Base-by-base conservation (phyloP, 2,797 vertebrate species). In the Paedocypris micromegethes region DNA sequence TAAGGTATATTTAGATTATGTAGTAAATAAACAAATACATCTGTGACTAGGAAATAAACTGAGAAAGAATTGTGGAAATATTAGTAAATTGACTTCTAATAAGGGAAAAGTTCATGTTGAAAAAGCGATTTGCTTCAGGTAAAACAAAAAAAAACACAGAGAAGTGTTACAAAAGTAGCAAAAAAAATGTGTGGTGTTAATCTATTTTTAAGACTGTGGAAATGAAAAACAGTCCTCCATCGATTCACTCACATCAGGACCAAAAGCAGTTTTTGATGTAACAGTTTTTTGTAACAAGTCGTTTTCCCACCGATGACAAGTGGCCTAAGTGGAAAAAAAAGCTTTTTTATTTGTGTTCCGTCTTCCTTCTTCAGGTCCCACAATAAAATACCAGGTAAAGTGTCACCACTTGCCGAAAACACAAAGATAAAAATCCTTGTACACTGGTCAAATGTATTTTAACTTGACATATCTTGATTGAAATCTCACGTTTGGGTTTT, bases 401-500 rank as follows among this genome's bases (percentile, higher is more conserved):
- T 58, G 61, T 68, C 66, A 63, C 42, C 4, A 48, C 52, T 72
- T 56, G 61, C 3, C 51, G 67, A 43, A 5, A 44, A 72, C 39
- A 63, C 72, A 72, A 65, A 67, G 58, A 38, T 61, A 58, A 43
- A 46, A 66, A 50, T 23, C 23, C 47, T 51, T 39, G 23, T 53
- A 48, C 39, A 57, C 38, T 39, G 40, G 5, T 44, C 58, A 55
- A 70, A 62, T 60, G 66, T 56, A 68, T 61, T 59, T 43, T 66
- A 55, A 46, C 64, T 69, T 79, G 78, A 73, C 77, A 70, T 60
- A 65, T 78, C 51, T 69, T 73, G 73, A 82, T 83, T 81, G 81
- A 81, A 87, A 86, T 86, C 83, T 80, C 81, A 74, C 72, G 83
- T 83, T 73, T 70, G 75, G 70, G 75, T 79, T 79, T 78, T 64